phyloP scores from a whole-genome alignment of 2,888 invertebrate genomes.

The Drosophila flavopinicola region DNA sequence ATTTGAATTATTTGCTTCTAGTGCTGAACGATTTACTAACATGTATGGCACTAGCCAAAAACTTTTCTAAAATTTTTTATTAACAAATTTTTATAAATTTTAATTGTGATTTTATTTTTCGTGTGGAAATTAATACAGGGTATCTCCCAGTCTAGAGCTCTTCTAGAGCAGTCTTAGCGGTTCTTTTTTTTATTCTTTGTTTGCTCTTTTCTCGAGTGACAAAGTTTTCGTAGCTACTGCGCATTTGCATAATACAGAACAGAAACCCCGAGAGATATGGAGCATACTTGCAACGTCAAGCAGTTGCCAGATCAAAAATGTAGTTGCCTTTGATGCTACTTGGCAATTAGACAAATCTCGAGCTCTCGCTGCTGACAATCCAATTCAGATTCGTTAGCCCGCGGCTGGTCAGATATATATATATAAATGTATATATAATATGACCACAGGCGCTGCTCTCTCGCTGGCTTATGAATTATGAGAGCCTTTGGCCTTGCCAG shows the following conservation, averaged over 20 bases:
- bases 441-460: slow-evolving; percentile 26
- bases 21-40: no score
- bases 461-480: slow-evolving; percentile 51
- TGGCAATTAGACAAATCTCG: slow-evolving; percentile 57
- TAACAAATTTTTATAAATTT: no score
- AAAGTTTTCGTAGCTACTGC: slow-evolving; percentile 58
- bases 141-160: background rate
- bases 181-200: slow-evolving; percentile 16
- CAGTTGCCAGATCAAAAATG: slow-evolving; percentile 30
- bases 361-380: slow-evolving; percentile 20
- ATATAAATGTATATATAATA: slow-evolving; percentile 42
- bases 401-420: slow-evolving; percentile 21
- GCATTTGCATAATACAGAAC: slow-evolving; percentile 47
- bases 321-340: slow-evolving; percentile 39
- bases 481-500: slow-evolving; percentile 37
- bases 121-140: background rate
- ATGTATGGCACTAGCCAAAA: no score
- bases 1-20: no score
- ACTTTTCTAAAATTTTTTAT: no score
- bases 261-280: slow-evolving; percentile 21
- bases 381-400: slow-evolving; percentile 38
- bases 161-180: no score
- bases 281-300: slow-evolving; percentile 20
- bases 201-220: slow-evolving; percentile 25
- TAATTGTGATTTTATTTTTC: no score